Evolutionary conservation across 1,140 invertebrate genomes (phyloP).

Genomic region (Neotoxoptera formosana): DNA sequence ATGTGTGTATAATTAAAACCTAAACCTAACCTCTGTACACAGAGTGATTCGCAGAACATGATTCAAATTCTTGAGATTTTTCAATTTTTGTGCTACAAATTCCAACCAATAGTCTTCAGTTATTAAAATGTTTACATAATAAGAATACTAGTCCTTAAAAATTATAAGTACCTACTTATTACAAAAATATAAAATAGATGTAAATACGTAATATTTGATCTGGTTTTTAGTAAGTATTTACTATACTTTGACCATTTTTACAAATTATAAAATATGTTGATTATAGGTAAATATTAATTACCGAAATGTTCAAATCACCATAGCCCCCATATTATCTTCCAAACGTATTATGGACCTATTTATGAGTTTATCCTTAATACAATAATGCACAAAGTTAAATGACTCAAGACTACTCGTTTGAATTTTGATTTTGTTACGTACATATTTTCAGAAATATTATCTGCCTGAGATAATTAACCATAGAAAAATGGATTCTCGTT

Average conservation of each 20-base stretch:
- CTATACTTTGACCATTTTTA: neutral
- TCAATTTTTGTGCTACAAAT: neutral
- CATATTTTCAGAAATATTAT: too few species aligned
- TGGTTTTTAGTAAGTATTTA: neutral
- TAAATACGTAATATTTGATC: neutral
- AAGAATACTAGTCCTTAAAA: neutral
- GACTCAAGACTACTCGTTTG: neutral
- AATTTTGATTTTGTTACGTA: too few species aligned
- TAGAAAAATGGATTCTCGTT: too few species aligned
- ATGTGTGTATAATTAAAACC: too few species aligned
- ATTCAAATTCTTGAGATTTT: neutral
- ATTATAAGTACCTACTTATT: too few species aligned
- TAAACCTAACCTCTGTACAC: too few species aligned
- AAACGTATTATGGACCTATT: too few species aligned
- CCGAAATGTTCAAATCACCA: neutral
- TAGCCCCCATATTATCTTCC: neutral
- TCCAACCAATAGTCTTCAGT: neutral
- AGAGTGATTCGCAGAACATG: too few species aligned
- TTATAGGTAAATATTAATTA: too few species aligned
- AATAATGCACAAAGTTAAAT: slow-evolving; percentile 44
- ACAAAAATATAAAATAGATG: neutral
- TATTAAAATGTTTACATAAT: neutral
- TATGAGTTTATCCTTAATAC: neutral
- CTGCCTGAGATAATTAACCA: too few species aligned
- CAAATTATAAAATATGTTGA: too few species aligned